Evolutionary conservation across 2,797 vertebrate genomes (phyloP), one percentile per base, ranked within the genome.

Genomic region (Xerus rutilus): DNA sequence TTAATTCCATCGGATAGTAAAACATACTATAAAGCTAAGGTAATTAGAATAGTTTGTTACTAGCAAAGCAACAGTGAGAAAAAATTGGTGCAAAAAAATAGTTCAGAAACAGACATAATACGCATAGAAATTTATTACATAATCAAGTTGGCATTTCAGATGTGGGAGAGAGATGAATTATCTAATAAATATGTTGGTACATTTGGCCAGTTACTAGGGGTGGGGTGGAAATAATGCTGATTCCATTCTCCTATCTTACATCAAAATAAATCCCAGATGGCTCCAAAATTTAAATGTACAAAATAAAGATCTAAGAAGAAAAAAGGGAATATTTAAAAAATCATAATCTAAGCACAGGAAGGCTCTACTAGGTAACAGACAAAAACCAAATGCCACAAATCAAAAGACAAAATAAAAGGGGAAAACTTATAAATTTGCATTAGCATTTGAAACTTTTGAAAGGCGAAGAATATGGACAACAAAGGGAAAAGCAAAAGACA

Each of bases 11-110:
- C 69, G 54, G 67, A 65, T 91, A 93, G 86, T 95, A 95, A 97
- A 94, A 89, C 52, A 96, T 72, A 91, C 17, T 89, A 74, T 76
- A 91, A 96, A 94, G 81, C 81, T 87, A 94, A 94, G 30, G 69
- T 85, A 94, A 94, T 85, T 93, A 92, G 94, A 95, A 93, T 77
- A 94, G 89, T 95, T 96, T 96, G 86, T 89, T 91, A 85, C 39
- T 59, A 90, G 73, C 64, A 86, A 93, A 94, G 74, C 43, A 86
- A 88, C 43, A 54, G 54, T 45, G 69, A 94, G 52, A 85, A 87
- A 87, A 67, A 64, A 67, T n/a, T 65, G 23, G 54, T 39, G 32
- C 67, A 77, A 91, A 84, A 84, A 96, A 70, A 49, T 30, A 64
- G 62, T 79, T 95, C 72, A 82, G 72, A 93, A 92, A 90, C 35